Conservation (phyloP, 1,140 invertebrate genomes). For the Drosophila funebris region DNA sequence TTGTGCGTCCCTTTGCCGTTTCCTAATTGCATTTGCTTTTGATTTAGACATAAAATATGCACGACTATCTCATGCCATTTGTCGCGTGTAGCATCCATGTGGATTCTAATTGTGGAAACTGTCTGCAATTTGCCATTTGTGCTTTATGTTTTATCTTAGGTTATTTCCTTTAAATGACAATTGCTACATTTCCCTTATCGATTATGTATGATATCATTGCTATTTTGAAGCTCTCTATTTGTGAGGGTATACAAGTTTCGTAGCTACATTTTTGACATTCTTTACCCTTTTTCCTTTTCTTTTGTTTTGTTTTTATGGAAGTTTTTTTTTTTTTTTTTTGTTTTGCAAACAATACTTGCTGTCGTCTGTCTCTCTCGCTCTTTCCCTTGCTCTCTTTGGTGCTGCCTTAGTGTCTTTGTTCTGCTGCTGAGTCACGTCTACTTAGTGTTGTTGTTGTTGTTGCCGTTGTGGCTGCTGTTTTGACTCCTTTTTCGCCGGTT, state of each 20-base stretch:
- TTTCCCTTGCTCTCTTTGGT: background rate
- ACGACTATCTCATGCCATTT: no score
- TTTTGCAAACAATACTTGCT: conserved; percentile 6
- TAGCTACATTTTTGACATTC: background rate
- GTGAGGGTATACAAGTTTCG: conserved; percentile 4
- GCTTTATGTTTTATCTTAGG: background rate
- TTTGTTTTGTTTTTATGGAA: conserved; percentile 19
- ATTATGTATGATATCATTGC: background rate
- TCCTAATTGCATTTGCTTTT: conserved; percentile 23
- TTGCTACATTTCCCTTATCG: background rate
- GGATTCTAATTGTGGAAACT: background rate
- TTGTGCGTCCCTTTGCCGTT: background rate
- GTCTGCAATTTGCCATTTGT: background rate
- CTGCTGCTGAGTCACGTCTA: conserved; percentile 51
- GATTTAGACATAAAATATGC: conserved; percentile 1
- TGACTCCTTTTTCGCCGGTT: conserved; percentile 64
- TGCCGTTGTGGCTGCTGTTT: conserved; percentile 37
- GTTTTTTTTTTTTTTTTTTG: conserved; percentile 5
- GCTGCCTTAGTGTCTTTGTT: conserved; percentile 19
- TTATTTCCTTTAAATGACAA: background rate
- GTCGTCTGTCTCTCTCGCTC: conserved; percentile 20
- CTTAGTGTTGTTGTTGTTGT: conserved; percentile 16
- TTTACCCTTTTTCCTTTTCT: background rate
- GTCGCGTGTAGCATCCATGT: background rate
- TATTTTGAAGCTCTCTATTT: background rate